These are phyloP conservation scores for Protonibea diacanthus DNA, from an alignment of 2,797 vertebrate genomes.

Conservation along the genomic window DNA sequence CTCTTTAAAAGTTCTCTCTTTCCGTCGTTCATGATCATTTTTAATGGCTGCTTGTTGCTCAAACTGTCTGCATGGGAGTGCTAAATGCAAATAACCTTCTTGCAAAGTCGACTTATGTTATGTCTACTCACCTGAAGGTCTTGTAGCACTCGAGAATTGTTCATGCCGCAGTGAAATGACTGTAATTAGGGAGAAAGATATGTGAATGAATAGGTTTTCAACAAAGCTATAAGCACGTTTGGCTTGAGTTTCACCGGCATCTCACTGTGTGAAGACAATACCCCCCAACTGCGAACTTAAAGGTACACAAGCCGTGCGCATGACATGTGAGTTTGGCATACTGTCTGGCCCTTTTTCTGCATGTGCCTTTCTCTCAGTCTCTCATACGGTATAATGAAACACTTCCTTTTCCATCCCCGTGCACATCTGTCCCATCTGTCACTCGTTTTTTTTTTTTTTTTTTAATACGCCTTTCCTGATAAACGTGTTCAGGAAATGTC, in stretches of 20 bases:
- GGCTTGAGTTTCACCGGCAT: conserved; percentile 4
- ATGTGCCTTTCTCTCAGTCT: not conserved
- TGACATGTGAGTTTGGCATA: not conserved
- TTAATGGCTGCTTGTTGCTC: conserved; percentile 11
- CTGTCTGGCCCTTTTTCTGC: not conserved
- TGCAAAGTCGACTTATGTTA: conserved; percentile 9
- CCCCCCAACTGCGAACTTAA: not conserved
- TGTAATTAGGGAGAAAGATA: conserved; percentile 21
- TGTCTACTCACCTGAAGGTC: not conserved
- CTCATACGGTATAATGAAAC: not conserved
- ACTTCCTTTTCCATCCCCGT: not conserved
- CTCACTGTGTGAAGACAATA: conserved; percentile 26
- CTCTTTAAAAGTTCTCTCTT: not conserved
- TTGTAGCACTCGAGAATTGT: not conserved
- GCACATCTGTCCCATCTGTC: not conserved
- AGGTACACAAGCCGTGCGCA: not conserved
- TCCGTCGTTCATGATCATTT: not conserved
- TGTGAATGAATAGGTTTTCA: conserved; percentile 19
- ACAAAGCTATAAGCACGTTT: conserved; percentile 13
- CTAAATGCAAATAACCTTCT: conserved; percentile 23
- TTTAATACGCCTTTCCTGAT: conserved; percentile 12
- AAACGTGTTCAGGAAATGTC: conserved; percentile 38
- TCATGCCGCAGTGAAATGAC: conserved; percentile 7
- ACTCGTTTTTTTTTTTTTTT: not conserved
- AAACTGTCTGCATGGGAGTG: not conserved